Percentiles rank a stretch among this genome's conserved stretches.
Conservation (phyloP, 2,113 vertebrate species). For the Halichoerus grypus region DNA sequence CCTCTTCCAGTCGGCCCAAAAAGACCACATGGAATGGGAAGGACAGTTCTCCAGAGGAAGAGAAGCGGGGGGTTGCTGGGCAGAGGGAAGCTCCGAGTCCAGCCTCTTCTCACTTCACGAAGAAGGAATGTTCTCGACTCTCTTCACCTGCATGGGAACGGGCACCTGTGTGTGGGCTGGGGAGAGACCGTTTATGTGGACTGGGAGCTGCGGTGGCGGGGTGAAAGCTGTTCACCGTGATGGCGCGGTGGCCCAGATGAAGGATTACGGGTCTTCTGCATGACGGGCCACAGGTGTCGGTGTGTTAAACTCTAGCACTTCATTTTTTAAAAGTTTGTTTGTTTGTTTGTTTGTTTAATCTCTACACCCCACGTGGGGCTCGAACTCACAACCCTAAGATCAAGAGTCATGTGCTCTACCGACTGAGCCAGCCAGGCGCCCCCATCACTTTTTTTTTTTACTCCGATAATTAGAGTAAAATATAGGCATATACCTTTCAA, state of each 20-base stretch:
- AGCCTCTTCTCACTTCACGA: background rate
- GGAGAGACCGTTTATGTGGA: background rate
- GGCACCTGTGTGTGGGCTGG: background rate
- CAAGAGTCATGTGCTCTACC: background rate
- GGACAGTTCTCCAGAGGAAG: background rate
- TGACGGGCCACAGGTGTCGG: background rate
- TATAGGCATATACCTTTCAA: background rate
- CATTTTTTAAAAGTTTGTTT: background rate
- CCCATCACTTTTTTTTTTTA: background rate
- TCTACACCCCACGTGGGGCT: background rate
- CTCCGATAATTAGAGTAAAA: constrained; percentile 1
- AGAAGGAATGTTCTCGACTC: background rate
- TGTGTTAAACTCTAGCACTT: background rate
- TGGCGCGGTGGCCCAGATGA: background rate
- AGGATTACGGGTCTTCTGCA: background rate
- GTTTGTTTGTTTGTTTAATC: background rate
- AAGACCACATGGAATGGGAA: background rate
- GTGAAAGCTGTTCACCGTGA: background rate
- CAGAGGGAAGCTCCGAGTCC: background rate
- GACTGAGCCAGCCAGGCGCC: background rate
- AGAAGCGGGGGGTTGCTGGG: background rate
- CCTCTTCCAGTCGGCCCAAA: background rate
- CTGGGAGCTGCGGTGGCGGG: accelerated
- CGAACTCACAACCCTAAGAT: background rate
- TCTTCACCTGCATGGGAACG: background rate